phyloP scores from a whole-genome alignment of 35 echinoderm and acorn worm species.

The Ophioderma brevispina region DNA sequence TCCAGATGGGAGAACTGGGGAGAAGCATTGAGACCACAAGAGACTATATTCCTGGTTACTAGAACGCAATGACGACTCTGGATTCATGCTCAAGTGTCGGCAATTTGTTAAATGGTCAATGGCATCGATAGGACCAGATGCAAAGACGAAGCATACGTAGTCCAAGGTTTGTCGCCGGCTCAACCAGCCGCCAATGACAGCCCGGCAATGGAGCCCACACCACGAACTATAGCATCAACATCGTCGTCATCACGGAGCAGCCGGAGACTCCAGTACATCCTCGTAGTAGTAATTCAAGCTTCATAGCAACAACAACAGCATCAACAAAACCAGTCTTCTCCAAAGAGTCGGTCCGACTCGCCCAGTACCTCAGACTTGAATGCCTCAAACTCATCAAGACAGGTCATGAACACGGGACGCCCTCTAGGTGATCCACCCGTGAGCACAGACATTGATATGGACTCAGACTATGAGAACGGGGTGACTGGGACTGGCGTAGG shows the following conservation, averaged over 20 bases:
- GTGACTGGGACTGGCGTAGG: no score
- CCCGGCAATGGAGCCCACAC: slow-evolving; percentile 93
- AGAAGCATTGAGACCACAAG: slow-evolving; percentile 94
- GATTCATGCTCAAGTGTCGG: slow-evolving; percentile 99
- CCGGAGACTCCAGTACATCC: slow-evolving; percentile 12
- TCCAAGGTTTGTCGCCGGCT: slow-evolving; percentile 62
- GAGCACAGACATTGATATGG: slow-evolving; percentile 77
- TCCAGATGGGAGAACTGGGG: slow-evolving; percentile 91
- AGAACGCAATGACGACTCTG: slow-evolving; percentile 82
- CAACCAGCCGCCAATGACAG: slow-evolving; percentile 76
- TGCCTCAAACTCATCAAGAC: slow-evolving; percentile 71
- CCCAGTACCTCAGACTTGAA: slow-evolving; percentile 77
- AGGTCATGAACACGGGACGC: slow-evolving; percentile 78
- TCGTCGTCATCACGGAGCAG: slow-evolving; percentile 38
- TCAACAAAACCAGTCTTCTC: not conserved
- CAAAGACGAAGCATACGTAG: slow-evolving; percentile 76
- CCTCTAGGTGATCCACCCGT: not conserved
- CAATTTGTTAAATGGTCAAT: slow-evolving; percentile 99
- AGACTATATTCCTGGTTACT: slow-evolving; percentile 92
- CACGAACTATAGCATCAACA: slow-evolving; percentile 48
- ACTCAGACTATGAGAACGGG: slow-evolving; percentile 39
- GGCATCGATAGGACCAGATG: slow-evolving; percentile 98
- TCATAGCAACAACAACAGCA: slow-evolving; percentile 11
- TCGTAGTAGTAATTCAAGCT: not conserved
- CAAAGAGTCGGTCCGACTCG: slow-evolving; percentile 20